A percentile compares a stretch with the other conserved stretches of the same genome.
phyloP scores from a whole-genome alignment of 2,888 invertebrate species.

The Drosophila differens region DNA sequence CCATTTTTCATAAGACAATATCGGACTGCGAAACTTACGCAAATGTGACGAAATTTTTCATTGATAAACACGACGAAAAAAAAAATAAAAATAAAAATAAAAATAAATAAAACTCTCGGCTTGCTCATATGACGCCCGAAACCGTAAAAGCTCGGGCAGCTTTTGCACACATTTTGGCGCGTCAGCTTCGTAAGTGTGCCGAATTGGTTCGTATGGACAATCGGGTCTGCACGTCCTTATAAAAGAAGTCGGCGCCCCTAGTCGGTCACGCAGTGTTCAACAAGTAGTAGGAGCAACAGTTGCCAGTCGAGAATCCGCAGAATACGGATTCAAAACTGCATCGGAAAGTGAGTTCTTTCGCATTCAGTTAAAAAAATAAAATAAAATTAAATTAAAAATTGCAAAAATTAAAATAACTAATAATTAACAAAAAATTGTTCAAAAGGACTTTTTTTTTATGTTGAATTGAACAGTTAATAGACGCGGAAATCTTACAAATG shows the following conservation, averaged over 20 bases:
- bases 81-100: not conserved
- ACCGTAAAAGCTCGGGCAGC: conserved; percentile 69
- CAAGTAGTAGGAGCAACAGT: conserved; percentile 84
- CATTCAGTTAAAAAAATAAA: not conserved
- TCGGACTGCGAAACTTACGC: conserved; percentile 43
- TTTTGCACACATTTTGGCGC: conserved; percentile 73
- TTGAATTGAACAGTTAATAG: not conserved
- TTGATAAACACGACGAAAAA: conserved; percentile 67
- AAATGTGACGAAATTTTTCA: conserved; percentile 76
- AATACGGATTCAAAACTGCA: conserved; percentile 16
- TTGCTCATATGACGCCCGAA: not conserved
- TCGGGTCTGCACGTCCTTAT: conserved; percentile 72
- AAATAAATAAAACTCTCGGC: not conserved
- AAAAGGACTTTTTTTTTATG: conserved; percentile 1
- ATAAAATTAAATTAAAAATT: not conserved
- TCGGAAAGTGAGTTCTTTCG: conserved; percentile 37
- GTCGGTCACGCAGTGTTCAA: conserved; percentile 84
- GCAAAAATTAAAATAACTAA: not conserved
- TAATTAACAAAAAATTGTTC: not conserved
- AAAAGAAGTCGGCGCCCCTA: conserved; percentile 77
- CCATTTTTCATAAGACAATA: conserved; percentile 56
- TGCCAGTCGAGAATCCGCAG: conserved; percentile 39
- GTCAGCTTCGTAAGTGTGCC: conserved; percentile 40
- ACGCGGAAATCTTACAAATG: conserved; percentile 73
- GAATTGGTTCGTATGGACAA: conserved; percentile 31